Evolutionary conservation across 2,888 invertebrate genomes (phyloP).

Genomic region (Chorisops tibialis): DNA sequence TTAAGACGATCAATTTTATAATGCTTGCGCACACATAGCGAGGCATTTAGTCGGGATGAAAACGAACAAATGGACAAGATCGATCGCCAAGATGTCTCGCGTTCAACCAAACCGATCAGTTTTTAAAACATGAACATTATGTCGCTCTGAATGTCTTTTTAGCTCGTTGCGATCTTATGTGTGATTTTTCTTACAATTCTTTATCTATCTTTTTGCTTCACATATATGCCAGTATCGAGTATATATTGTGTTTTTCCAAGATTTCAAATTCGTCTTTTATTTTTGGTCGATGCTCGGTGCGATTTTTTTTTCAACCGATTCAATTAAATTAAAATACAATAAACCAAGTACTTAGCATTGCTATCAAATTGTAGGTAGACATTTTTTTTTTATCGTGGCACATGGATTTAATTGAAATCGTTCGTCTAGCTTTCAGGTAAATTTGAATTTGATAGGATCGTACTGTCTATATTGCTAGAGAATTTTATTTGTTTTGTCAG

Average conservation of each 20-base stretch:
- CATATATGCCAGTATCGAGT: too few species aligned
- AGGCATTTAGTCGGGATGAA: background rate
- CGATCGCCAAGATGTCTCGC: conserved; percentile 22
- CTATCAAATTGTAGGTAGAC: background rate
- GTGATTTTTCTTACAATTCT: too few species aligned
- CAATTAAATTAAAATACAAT: conserved; percentile 3
- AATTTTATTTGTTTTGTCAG: too few species aligned
- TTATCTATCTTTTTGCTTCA: too few species aligned
- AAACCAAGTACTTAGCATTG: background rate
- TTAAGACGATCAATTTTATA: too few species aligned
- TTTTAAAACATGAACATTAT: conserved; percentile 17
- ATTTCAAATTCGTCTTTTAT: too few species aligned
- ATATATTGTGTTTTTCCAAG: too few species aligned
- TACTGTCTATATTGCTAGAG: too few species aligned
- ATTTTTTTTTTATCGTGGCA: background rate
- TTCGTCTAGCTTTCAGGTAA: too few species aligned
- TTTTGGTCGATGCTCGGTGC: background rate
- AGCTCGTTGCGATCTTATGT: background rate
- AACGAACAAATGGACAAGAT: conserved; percentile 14
- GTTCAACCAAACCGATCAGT: conserved; percentile 2
- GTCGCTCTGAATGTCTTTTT: background rate
- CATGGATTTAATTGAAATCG: background rate
- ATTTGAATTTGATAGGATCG: too few species aligned
- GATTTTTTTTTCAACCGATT: background rate
- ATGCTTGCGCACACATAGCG: too few species aligned